A percentile compares a stretch with the other conserved stretches of the same genome.
phyloP scores from a whole-genome alignment of 2,888 invertebrate genomes.

The Bellardia pandia region DNA sequence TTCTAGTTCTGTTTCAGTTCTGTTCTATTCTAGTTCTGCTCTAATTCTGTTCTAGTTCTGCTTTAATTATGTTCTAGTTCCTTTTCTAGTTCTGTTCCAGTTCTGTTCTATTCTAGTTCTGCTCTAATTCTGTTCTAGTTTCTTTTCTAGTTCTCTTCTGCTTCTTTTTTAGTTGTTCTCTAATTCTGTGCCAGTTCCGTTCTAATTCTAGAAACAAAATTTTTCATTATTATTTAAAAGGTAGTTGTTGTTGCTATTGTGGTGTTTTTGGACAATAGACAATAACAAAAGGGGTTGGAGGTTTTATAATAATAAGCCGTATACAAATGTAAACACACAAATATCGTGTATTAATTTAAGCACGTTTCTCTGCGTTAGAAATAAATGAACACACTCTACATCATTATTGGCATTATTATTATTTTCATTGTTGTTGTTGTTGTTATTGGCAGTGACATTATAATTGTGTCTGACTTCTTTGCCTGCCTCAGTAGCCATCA shows the following conservation, averaged over 20 bases:
- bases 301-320: conserved; percentile 55
- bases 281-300: conserved; percentile 24
- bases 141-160: no score
- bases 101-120: no score
- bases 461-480: conserved; percentile 11
- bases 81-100: no score
- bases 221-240: no score
- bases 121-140: no score
- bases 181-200: no score
- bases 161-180: no score
- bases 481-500: conserved; percentile 11
- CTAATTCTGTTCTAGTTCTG: no score
- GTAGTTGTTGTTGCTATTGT: conserved; percentile 8
- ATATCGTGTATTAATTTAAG: conserved; percentile 9
- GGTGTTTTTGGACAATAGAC: neutral
- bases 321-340: conserved; percentile 39
- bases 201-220: no score
- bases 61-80: no score
- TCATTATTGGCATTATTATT: neutral
- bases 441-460: neutral
- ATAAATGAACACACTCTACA: conserved; percentile 24
- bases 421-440: neutral
- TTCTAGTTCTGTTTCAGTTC: no score
- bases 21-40: no score
- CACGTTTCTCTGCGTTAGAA: conserved; percentile 28